phyloP scores from a whole-genome alignment of 2,888 invertebrate genomes.

The Lumbricus terrestris region DNA sequence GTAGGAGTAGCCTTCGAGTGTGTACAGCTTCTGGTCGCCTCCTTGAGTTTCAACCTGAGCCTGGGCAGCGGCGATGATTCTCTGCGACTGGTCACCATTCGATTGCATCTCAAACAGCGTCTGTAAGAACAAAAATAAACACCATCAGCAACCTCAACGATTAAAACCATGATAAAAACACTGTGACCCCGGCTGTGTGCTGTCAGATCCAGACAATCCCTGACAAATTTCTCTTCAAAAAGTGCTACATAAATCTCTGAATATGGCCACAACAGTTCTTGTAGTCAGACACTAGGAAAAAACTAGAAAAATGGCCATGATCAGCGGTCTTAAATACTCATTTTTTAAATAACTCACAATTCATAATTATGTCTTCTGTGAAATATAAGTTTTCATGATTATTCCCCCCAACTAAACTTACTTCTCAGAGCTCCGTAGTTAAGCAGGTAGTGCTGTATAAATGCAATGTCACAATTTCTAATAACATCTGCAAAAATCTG shows the following conservation, averaged over 20 bases:
- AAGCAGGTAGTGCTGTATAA: neutral
- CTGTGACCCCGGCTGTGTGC: too few relatives aligned
- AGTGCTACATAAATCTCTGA: too few relatives aligned
- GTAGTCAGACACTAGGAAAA: neutral
- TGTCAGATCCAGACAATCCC: too few relatives aligned
- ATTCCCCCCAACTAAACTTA: too few relatives aligned
- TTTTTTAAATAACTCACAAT: neutral
- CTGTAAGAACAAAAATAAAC: conserved; percentile 39
- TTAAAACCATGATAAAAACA: too few relatives aligned
- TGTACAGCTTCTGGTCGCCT: conserved; percentile 71
- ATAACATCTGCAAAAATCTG: neutral
- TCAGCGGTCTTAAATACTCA: neutral
- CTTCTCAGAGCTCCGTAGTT: neutral
- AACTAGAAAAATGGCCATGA: neutral
- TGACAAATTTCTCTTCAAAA: too few relatives aligned
- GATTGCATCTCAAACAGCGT: conserved; percentile 58
- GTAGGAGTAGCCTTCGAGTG: conserved; percentile 86
- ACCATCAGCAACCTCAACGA: neutral
- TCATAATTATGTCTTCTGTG: neutral
- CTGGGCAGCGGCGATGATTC: conserved; percentile 39
- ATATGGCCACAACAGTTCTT: too few relatives aligned
- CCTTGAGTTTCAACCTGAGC: neutral
- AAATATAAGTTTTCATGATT: neutral
- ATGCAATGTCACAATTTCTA: neutral
- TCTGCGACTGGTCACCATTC: conserved; percentile 43